A percentile compares a stretch with the other conserved stretches of the same genome.
These are phyloP conservation scores for Alentia gelatinosa DNA, from an alignment of 2,888 invertebrate genomes.

Conservation along the genomic window DNA sequence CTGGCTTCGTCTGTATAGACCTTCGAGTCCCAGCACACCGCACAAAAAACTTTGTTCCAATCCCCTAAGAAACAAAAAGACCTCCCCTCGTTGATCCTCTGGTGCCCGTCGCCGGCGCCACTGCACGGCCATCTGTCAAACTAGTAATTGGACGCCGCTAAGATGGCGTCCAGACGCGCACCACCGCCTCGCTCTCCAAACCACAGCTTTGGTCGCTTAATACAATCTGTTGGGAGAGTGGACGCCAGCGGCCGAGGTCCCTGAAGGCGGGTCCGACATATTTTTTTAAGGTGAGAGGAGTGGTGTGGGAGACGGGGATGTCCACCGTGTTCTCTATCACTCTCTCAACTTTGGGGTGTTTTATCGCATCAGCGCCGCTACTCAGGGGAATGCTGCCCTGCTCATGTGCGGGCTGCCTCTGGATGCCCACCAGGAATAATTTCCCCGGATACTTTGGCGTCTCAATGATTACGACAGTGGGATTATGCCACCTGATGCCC, in stretches of 20 bases:
- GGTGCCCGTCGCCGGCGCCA: constrained; percentile 39
- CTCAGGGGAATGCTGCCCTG: no score
- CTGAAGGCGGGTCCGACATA: no score
- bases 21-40: neutral
- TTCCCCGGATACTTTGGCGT: neutral
- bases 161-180: constrained; percentile 28
- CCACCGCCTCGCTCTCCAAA: neutral
- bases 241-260: no score
- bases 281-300: no score
- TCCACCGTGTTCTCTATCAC: neutral
- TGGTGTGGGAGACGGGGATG: neutral
- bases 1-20: constrained; percentile 18
- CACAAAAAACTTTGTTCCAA: neutral
- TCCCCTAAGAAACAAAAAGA: constrained; percentile 37
- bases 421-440: neutral
- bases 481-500: neutral
- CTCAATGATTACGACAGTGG: neutral
- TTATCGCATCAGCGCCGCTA: neutral
- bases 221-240: constrained; percentile 15
- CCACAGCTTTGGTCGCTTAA: neutral
- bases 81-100: constrained; percentile 14
- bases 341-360: neutral
- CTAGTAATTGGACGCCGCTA: constrained; percentile 40
- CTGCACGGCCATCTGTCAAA: constrained; percentile 26
- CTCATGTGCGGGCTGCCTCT: no score